Base-by-base conservation (phyloP, 2,113 vertebrate species). In the Vicugna pacos region DNA sequence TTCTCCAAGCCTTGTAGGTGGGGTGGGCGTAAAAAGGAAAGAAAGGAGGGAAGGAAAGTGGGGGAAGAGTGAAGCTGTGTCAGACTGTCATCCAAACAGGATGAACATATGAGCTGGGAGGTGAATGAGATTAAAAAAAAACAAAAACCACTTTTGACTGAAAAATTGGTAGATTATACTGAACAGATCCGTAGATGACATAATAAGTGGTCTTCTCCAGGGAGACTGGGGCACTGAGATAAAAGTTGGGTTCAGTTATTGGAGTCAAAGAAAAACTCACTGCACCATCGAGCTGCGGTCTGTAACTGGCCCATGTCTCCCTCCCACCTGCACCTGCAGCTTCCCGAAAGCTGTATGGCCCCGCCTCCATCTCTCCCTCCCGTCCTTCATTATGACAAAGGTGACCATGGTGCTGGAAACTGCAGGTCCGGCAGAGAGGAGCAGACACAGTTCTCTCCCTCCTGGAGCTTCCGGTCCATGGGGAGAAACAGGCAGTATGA, bases 191-290 rank as follows among this genome's bases (percentile, higher is more conserved):
- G 1, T 5, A 15, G 60, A 52, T 28, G 20, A 1, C 7, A 24
- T 52, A 8, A 4, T 48, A 26, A 52, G 32, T 17, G 42, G 38
- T 35, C 58, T 48, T 30, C 38, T 15, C 16, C 15, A 4, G 50
- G 42, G 28, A 26, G 89, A 22, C 4, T 4, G 24, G 38, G 32
- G 20, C 4, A 3, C 4, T 15, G 20, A 48, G 60, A 35, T 15
- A 6, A n/a, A 38, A 15, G 48, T 6, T 5, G n/a, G 60, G n/a
- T 2, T 24, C 69, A 17, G 0, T 28, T 6, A 22, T 0, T 65
- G 17, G 9, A 75, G 46, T 17, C 32, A 50, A 16, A 67, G 48
- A 38, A 5, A 11, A 35, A 4, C 3, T 22, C 48, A 32, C 5
- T 24, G 19, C 6, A 8, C 4, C 28, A 17, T 65, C 28, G 2